Evolutionary conservation across 2,888 invertebrate genomes (phyloP), one percentile per base, ranked within the genome.

Genomic region (Lasioglossum calceatum): DNA sequence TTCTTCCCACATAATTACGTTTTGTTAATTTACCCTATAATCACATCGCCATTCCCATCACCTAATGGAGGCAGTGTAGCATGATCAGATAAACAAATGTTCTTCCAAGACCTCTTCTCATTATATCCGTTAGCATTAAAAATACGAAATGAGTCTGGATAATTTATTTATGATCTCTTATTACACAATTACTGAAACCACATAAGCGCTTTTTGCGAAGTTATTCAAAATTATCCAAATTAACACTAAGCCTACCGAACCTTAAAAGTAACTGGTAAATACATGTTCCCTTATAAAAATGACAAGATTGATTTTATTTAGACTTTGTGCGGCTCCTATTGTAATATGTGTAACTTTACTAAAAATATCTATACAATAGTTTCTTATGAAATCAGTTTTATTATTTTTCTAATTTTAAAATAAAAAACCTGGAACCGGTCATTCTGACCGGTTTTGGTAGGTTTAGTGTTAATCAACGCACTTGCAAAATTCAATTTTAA

Each of bases 71-170:
- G 32, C 32, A 64, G 32, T 64, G 32, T 32, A 64, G 14, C 14
- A 32, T 64, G 32, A 64, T 64, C 64, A 64, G 64, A 64, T 64
- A 64, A 64, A 64, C 32, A 32, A 64, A 64, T 64, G 64, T 64
- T 32, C 64, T 32, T 79, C 64, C 50, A 42, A 16, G 5, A 0
- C 32, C 32, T 7, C 16, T 16, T 64, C 64, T 64, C 32, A 64
- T 16, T 64, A 14, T 32, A 32, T 64, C 16, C 4, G 4, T 58
- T 64, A 64, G 5, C 16, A 64, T 64, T 27, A 32, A 64, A 64
- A 32, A 14, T 32, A 32, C 32, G 7, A 32, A 64, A 32, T 64
- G 64, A 7, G 64, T 5, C 32, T 64, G 32, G 32, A 2, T 32
- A 32, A 32, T 16, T 16, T 16, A 32, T 64, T 27, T 64, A 64